phyloP scores from a whole-genome alignment of 2,888 invertebrate genomes.

The Lithodes maja region DNA sequence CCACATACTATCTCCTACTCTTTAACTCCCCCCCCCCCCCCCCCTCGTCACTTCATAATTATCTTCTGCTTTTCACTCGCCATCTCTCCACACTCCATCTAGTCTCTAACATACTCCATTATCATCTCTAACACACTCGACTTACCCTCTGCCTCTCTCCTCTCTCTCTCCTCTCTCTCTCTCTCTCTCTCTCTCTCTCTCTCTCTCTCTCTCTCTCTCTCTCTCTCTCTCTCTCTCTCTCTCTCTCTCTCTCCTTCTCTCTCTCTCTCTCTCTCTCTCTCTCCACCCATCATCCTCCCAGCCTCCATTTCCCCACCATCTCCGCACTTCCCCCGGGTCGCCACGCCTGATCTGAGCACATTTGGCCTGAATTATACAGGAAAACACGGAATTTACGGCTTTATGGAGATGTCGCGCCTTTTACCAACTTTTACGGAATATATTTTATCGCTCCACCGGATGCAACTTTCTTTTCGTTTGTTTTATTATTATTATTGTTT shows the following conservation, averaged over 20 bases:
- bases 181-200: neutral
- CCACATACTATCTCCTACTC: neutral
- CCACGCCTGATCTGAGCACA: constrained; percentile 63
- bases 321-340: constrained; percentile 48
- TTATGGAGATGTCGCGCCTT: constrained; percentile 61
- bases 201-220: neutral
- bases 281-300: constrained; percentile 2
- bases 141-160: neutral
- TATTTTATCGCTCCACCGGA: constrained; percentile 4
- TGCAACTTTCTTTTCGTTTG: too few species aligned
- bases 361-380: constrained; percentile 64
- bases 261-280: neutral
- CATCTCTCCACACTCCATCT: neutral
- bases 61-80: neutral
- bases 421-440: constrained; percentile 36
- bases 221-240: neutral
- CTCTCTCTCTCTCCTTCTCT: neutral
- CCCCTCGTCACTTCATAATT: constrained; percentile 4
- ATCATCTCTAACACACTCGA: neutral
- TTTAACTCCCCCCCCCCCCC: neutral
- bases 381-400: constrained; percentile 61
- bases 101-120: neutral
- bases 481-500: too few species aligned
- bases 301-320: constrained; percentile 13
- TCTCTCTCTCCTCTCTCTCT: neutral